Percentiles rank a stretch among this genome's conserved stretches.
Evolutionary conservation across 2,113 vertebrate genomes (phyloP).

Genomic region (Natator depressus): DNA sequence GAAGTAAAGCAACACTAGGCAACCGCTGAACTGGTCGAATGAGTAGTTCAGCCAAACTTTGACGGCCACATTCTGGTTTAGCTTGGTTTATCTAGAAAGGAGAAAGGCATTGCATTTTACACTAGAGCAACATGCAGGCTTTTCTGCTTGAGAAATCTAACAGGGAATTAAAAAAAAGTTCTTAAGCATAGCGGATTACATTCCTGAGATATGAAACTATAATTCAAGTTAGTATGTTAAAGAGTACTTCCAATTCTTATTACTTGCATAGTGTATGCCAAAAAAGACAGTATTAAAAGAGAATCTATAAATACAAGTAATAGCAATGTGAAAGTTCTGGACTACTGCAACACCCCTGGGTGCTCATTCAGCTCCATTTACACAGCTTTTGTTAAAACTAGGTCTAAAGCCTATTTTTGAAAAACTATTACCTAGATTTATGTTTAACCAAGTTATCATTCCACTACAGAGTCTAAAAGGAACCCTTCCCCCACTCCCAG

Average conservation of each 20-base stretch:
- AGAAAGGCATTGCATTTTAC: neutral
- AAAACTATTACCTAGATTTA: neutral
- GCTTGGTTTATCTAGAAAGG: conserved; percentile 92
- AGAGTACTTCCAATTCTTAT: neutral
- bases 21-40: conserved; percentile 97
- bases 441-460: neutral
- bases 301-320: neutral
- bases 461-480: neutral
- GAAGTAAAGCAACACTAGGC: conserved; percentile 93
- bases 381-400: neutral
- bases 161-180: neutral
- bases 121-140: neutral
- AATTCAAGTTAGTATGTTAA: neutral
- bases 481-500: neutral
- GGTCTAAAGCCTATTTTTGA: neutral
- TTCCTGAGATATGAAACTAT: neutral
- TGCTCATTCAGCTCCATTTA: neutral
- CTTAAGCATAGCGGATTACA: neutral
- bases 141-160: neutral
- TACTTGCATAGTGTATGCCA: neutral
- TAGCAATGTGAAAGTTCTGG: neutral
- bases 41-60: conserved; percentile 93
- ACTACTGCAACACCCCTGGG: neutral
- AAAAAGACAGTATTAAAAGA: neutral
- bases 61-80: conserved; percentile 96